phyloP scores from a whole-genome alignment of 2,888 invertebrate species.

The Meta bourneti region DNA sequence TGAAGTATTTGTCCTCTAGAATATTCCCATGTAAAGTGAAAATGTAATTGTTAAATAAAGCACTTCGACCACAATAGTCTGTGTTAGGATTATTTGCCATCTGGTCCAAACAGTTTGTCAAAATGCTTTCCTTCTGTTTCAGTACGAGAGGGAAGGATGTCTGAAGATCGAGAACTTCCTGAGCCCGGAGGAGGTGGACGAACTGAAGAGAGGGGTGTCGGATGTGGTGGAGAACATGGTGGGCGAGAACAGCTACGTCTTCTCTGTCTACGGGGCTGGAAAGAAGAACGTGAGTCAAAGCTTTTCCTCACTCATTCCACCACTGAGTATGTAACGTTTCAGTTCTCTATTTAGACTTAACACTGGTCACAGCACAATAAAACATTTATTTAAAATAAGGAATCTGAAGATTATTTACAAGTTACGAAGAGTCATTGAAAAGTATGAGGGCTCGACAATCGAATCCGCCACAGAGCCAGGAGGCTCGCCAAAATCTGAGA shows the following conservation, averaged over 20 bases:
- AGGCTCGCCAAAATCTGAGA: no score
- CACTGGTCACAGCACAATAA: no score
- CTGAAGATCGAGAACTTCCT: conserved; percentile 59
- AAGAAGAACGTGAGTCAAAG: conserved; percentile 9
- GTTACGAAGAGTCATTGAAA: no score
- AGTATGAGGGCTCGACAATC: no score
- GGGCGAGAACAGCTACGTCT: conserved; percentile 15
- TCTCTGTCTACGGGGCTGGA: conserved; percentile 48
- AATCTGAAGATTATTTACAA: no score
- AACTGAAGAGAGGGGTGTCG: conserved; percentile 13
- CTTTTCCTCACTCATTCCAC: neutral
- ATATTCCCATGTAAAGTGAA: no score
- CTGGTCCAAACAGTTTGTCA: neutral
- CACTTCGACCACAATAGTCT: no score
- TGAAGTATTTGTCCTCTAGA: no score
- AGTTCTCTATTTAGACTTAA: neutral
- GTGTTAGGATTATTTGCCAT: no score
- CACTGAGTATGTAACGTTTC: neutral
- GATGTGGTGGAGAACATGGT: conserved; percentile 39
- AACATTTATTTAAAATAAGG: no score
- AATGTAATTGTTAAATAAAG: no score
- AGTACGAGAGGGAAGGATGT: conserved; percentile 43
- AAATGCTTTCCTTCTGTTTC: neutral
- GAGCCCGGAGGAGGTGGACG: conserved; percentile 35
- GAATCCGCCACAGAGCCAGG: no score